Evolutionary conservation across 1,140 invertebrate species (phyloP).

Genomic region (Platorchestia sp.): DNA sequence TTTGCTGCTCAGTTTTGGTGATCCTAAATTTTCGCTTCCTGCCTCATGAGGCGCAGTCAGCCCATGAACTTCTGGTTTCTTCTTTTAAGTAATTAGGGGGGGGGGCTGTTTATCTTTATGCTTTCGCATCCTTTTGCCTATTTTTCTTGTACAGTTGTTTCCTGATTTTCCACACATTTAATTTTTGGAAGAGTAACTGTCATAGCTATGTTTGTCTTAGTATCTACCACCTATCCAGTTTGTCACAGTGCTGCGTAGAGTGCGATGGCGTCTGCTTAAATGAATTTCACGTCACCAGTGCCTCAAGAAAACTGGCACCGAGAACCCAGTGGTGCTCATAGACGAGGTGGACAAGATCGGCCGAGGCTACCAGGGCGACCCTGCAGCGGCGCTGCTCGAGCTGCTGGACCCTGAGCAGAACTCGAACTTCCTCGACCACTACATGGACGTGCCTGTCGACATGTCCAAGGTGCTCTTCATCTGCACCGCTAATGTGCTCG

Average conservation of each 20-base stretch:
- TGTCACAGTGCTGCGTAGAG: not conserved
- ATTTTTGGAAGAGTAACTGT: too few species aligned
- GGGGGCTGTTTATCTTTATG: too few species aligned
- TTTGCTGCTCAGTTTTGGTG: too few species aligned
- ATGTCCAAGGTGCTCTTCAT: constrained; percentile 97
- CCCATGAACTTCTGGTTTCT: too few species aligned
- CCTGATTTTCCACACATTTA: too few species aligned
- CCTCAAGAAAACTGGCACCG: constrained; percentile 97
- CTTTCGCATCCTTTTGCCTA: too few species aligned
- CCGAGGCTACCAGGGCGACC: constrained; percentile 94
- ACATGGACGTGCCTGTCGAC: constrained; percentile 97
- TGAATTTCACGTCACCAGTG: constrained; percentile 78
- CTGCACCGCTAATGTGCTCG: constrained; percentile 82
- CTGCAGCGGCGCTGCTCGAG: constrained; percentile 95
- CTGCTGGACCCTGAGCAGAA: constrained; percentile 99
- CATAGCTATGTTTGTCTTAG: too few species aligned
- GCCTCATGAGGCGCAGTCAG: too few species aligned
- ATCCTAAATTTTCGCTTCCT: too few species aligned
- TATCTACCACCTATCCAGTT: not conserved
- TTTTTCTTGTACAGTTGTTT: too few species aligned
- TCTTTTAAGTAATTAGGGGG: too few species aligned
- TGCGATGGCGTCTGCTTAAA: not conserved
- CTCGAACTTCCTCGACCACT: constrained; percentile 97
- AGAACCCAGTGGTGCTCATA: constrained; percentile 98
- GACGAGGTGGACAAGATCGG: constrained; percentile 97